Evolutionary conservation across 2,113 vertebrate genomes (phyloP).

Genomic region (Hemicordylus capensis): DNA sequence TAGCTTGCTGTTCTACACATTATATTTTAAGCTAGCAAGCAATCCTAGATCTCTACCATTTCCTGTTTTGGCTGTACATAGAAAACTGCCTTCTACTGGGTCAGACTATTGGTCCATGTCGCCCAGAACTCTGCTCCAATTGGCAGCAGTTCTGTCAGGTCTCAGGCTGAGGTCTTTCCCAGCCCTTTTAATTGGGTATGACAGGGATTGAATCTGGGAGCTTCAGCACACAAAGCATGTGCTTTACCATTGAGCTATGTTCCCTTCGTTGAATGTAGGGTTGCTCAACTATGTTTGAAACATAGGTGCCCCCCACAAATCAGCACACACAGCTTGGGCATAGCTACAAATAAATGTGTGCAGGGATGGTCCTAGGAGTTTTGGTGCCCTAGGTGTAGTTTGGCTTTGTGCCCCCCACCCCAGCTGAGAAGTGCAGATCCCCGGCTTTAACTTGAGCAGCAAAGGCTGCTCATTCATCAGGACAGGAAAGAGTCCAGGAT

Average conservation of each 20-base stretch:
- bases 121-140: neutral
- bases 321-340: neutral
- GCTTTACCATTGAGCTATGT: neutral
- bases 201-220: neutral
- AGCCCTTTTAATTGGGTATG: neutral
- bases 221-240: neutral
- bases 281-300: neutral
- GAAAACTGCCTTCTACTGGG: neutral
- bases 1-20: neutral
- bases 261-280: neutral
- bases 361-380: too few relatives aligned
- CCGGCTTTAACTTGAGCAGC: too few relatives aligned
- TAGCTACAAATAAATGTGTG: too few relatives aligned
- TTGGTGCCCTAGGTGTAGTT: too few relatives aligned
- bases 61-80: conserved; percentile 6
- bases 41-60: neutral
- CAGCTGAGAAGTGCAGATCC: too few relatives aligned
- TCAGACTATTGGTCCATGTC: neutral
- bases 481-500: too few relatives aligned
- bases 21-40: neutral
- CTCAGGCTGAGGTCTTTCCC: neutral
- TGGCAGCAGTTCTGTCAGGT: neutral
- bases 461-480: too few relatives aligned
- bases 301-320: neutral
- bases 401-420: too few relatives aligned